These are phyloP conservation scores for Oryzias celebensis DNA, from an alignment of 2,113 vertebrate species.

Conservation along the genomic window DNA sequence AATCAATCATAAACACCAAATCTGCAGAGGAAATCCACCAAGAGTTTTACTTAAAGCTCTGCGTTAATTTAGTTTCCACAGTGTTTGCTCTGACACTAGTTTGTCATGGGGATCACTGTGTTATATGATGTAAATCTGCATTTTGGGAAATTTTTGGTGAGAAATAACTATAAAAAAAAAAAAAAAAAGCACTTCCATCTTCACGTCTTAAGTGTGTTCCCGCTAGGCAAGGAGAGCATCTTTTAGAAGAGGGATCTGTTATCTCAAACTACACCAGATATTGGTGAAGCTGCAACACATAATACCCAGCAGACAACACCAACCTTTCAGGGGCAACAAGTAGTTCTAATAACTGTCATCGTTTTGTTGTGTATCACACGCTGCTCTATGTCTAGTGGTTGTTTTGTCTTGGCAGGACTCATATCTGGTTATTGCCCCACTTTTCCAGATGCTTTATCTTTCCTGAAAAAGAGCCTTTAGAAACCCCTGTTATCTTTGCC, in stretches of 20 bases:
- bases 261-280: slow-evolving; percentile 19
- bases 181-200: slow-evolving; percentile 21
- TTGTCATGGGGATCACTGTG: slow-evolving; percentile 8
- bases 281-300: slow-evolving; percentile 11
- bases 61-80: slow-evolving; percentile 25
- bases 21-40: slow-evolving; percentile 29
- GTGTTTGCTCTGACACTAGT: slow-evolving; percentile 15
- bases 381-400: slow-evolving; percentile 23
- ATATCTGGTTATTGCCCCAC: slow-evolving; percentile 50
- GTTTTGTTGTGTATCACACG: slow-evolving; percentile 10
- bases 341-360: slow-evolving; percentile 21
- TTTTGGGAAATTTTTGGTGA: slow-evolving; percentile 21
- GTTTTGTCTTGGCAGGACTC: slow-evolving; percentile 48
- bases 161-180: slow-evolving; percentile 22
- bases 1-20: slow-evolving; percentile 38
- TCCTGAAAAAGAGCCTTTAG: slow-evolving; percentile 49
- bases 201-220: slow-evolving; percentile 5
- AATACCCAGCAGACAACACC: slow-evolving; percentile 18
- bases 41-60: slow-evolving; percentile 25
- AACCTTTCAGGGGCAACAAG: slow-evolving; percentile 29
- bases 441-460: slow-evolving; percentile 55
- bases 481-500: slow-evolving; percentile 66
- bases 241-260: slow-evolving; percentile 39
- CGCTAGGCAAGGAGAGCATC: slow-evolving; percentile 22
- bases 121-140: neutral